Evolutionary conservation across 2,113 vertebrate species (phyloP).

Genomic region (Penelope pileata): DNA sequence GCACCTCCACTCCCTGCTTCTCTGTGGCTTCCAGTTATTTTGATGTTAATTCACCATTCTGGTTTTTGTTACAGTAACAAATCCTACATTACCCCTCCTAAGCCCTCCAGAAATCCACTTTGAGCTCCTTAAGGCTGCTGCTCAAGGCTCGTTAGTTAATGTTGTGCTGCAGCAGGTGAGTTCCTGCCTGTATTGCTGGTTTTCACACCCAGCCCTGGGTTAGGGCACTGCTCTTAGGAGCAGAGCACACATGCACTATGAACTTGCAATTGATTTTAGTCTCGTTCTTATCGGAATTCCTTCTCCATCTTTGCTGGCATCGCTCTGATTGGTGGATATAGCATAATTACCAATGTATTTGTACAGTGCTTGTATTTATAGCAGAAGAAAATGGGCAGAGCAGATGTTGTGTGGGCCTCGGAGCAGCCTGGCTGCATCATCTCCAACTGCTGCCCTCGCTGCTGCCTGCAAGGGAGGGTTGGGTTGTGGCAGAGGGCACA

Average conservation of each 20-base stretch:
- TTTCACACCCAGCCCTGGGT: neutral
- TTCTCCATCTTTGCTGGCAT: neutral
- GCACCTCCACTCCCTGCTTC: neutral
- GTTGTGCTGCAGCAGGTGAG: neutral
- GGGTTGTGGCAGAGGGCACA: fast-evolving
- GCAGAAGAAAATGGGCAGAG: neutral
- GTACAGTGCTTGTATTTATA: neutral
- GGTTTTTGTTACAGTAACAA: neutral
- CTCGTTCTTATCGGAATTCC: neutral
- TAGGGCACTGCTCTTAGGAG: neutral
- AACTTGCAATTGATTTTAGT: neutral
- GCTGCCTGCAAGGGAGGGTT: neutral
- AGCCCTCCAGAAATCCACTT: neutral
- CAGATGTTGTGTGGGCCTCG: neutral
- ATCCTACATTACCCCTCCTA: neutral
- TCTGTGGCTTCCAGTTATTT: neutral
- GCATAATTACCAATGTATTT: fast-evolving
- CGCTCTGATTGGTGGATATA: fast-evolving
- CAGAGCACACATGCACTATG: fast-evolving
- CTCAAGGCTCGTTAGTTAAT: neutral
- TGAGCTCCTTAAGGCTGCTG: neutral
- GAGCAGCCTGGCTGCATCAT: fast-evolving
- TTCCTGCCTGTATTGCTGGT: neutral
- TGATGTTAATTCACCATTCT: neutral
- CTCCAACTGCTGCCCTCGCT: neutral